These are phyloP conservation scores for Teinopalpus imperialis DNA, from an alignment of 2,888 invertebrate genomes.

Conservation along the genomic window DNA sequence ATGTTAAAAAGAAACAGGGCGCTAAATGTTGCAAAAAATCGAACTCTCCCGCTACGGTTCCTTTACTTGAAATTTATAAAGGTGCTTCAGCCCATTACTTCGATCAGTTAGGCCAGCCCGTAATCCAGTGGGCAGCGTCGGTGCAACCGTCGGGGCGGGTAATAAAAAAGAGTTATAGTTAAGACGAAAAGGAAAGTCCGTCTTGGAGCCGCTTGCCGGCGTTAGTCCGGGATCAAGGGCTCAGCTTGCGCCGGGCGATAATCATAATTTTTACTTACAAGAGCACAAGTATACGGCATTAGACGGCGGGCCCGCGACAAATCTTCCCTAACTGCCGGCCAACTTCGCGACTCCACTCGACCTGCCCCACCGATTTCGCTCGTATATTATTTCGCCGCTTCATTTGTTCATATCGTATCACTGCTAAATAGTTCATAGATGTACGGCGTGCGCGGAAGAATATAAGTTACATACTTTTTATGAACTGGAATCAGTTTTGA, in stretches of 20 bases:
- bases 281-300: slow-evolving; percentile 69
- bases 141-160: slow-evolving; percentile 57
- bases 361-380: slow-evolving; percentile 35
- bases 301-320: slow-evolving; percentile 71
- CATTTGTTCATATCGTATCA: slow-evolving; percentile 53
- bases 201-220: slow-evolving; percentile 58
- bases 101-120: slow-evolving; percentile 41
- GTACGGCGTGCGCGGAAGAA: too few species aligned
- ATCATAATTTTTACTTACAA: slow-evolving; percentile 83
- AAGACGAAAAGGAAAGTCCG: slow-evolving; percentile 78
- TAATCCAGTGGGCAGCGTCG: slow-evolving; percentile 71
- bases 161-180: slow-evolving; percentile 83
- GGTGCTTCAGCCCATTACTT: slow-evolving; percentile 29
- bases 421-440: slow-evolving; percentile 14
- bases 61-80: slow-evolving; percentile 28
- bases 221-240: slow-evolving; percentile 79
- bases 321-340: slow-evolving; percentile 76
- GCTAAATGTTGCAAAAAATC: slow-evolving; percentile 5
- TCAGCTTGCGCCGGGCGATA: slow-evolving; percentile 76
- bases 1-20: too few species aligned
- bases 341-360: slow-evolving; percentile 71
- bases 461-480: too few species aligned
- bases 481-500: too few species aligned
- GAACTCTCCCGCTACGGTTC: not conserved
- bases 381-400: slow-evolving; percentile 45